Evolutionary conservation across 2,797 vertebrate genomes (phyloP), one percentile per base, ranked within the genome.

Genomic region (Australoheros facetus): DNA sequence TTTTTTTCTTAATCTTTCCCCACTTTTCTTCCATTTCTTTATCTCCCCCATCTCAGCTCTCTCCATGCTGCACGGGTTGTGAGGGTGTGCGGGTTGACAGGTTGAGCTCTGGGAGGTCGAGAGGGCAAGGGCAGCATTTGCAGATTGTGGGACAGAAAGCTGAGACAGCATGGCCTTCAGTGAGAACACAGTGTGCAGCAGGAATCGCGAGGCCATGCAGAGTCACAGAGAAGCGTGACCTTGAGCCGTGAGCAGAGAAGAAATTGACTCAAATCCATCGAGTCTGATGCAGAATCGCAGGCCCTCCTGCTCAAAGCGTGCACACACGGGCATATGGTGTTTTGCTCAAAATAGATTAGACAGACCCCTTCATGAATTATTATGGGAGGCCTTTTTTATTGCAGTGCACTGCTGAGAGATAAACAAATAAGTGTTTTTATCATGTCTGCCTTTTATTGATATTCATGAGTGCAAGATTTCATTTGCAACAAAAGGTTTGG

Each of bases 91-190:
- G 77, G 82, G 81, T 78, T 94, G 94, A 93, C 92, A 92, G 92
- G 81, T 83, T 89, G 87, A 89, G 91, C 92, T 89, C 82, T 28
- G 84, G 77, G 92, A 87, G 93, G 94, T 92, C 88, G 42, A 59
- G 77, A 80, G 92, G 90, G 86, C 88, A 66, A 91, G 90, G 92
- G 89, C 89, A 89, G 90, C 74, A 86, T 88, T 88, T 83, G 85
- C 90, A 90, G 93, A 89, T 87, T 81, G 89, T 56, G 19, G 86
- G 88, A 91, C 88, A 91, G 88, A 94, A 83, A 89, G 94, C 94
- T 95, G 94, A 95, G 92, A 45, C 94, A 94, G 94, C 94, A 93
- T n/a, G 83, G 89, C 80, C 90, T 88, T 90, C 85, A 57, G 81
- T 75, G 84, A 56, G 90, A 86, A 72, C 71, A n/a, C 85, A 75